A percentile compares a stretch with the other conserved stretches of the same genome.
Conservation (phyloP, 2,113 vertebrate species). For the Lota lota region DNA sequence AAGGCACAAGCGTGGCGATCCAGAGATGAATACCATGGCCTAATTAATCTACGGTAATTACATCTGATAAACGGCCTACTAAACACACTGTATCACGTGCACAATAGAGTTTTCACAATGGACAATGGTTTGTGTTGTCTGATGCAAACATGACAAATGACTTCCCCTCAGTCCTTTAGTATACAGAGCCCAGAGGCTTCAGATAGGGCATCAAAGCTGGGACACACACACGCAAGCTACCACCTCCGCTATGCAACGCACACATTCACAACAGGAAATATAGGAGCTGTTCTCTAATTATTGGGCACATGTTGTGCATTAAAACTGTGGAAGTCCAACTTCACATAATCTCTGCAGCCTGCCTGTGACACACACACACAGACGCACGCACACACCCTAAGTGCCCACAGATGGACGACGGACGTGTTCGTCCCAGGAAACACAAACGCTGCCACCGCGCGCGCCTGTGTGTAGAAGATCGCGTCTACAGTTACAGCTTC, state of each 20-base stretch:
- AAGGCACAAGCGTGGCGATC: too few relatives aligned
- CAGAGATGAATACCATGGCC: too few relatives aligned
- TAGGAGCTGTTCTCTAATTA: slow-evolving; percentile 64
- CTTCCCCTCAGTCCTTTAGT: slow-evolving; percentile 60
- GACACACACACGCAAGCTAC: slow-evolving; percentile 38
- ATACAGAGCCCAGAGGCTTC: slow-evolving; percentile 56
- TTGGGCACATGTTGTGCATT: slow-evolving; percentile 70
- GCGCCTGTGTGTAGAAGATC: slow-evolving; percentile 10
- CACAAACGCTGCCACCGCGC: slow-evolving; percentile 33
- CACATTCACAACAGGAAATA: slow-evolving; percentile 55
- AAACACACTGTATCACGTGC: too few relatives aligned
- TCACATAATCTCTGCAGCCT: slow-evolving; percentile 64
- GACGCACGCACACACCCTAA: slow-evolving; percentile 57
- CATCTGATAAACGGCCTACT: too few relatives aligned
- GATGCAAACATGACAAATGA: slow-evolving; percentile 59
- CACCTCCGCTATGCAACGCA: not conserved
- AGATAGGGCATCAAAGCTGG: slow-evolving; percentile 62
- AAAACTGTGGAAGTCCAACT: slow-evolving; percentile 67
- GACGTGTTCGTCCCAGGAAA: slow-evolving; percentile 39
- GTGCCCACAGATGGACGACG: slow-evolving; percentile 60
- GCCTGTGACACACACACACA: slow-evolving; percentile 28
- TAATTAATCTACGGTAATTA: too few relatives aligned
- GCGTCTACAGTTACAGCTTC: slow-evolving; percentile 43
- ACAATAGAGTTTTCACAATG: slow-evolving; percentile 20
- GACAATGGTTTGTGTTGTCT: slow-evolving; percentile 55